Conservation (phyloP, 1,140 invertebrate genomes). For the Penaeus indicus region DNA sequence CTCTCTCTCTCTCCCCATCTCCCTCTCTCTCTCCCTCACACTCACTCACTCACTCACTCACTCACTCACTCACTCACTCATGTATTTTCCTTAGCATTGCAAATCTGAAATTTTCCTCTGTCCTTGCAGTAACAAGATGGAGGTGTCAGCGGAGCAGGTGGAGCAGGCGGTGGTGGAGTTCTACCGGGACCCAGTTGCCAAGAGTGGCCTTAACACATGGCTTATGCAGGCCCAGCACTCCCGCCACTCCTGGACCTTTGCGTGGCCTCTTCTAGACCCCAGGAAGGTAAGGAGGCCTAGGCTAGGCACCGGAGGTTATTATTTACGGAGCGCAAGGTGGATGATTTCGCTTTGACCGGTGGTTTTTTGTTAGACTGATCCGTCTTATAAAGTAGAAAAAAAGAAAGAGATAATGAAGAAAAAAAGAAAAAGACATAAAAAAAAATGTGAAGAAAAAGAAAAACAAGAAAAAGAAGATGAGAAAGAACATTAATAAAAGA, state of each 20-base stretch:
- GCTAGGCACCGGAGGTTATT: not conserved
- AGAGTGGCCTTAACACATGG: slow-evolving; percentile 64
- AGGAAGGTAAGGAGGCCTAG: slow-evolving; percentile 48
- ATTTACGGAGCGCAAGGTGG: not conserved
- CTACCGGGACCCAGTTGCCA: slow-evolving; percentile 63
- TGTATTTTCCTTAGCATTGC: not conserved
- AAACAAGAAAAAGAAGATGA: not conserved
- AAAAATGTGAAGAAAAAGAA: not conserved
- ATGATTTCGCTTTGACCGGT: not conserved
- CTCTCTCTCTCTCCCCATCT: too few relatives aligned
- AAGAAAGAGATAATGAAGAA: not conserved
- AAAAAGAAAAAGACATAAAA: too few relatives aligned
- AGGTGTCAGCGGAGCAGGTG: slow-evolving; percentile 64
- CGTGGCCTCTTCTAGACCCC: slow-evolving; percentile 61
- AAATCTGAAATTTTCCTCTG: not conserved
- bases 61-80: too few relatives aligned
- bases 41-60: too few relatives aligned
- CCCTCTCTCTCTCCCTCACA: too few relatives aligned
- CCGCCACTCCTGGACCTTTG: slow-evolving; percentile 65
- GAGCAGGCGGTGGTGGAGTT: slow-evolving; percentile 65
- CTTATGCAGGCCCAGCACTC: slow-evolving; percentile 64
- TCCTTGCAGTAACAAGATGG: slow-evolving; percentile 53
- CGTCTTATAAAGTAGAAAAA: not conserved
- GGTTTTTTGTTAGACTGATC: not conserved
- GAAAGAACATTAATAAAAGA: too few relatives aligned